Evolutionary conservation across 2,888 invertebrate genomes (phyloP).

Genomic region (Sipunculus nudus): DNA sequence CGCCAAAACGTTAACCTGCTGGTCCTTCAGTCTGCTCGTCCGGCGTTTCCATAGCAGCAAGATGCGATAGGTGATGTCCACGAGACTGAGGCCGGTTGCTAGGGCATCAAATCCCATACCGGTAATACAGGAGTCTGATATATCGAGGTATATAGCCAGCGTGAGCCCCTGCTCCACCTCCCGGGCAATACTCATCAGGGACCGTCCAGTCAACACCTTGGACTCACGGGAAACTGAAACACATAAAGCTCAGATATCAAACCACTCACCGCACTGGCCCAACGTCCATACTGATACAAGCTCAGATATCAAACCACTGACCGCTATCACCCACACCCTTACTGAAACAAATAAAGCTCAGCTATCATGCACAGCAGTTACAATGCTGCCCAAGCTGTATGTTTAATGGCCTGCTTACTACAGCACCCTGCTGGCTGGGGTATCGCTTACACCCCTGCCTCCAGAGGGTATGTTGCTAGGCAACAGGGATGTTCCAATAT

Average conservation of each 20-base stretch:
- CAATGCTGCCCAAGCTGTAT: too few species aligned
- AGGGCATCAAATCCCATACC: constrained; percentile 65
- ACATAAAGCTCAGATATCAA: background rate
- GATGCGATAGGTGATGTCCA: constrained; percentile 63
- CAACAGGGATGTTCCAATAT: too few species aligned
- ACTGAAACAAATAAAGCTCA: too few species aligned
- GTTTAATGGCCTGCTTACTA: too few species aligned
- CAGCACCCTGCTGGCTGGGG: too few species aligned
- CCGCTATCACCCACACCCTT: too few species aligned
- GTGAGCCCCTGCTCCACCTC: constrained; percentile 62
- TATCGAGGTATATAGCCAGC: constrained; percentile 61
- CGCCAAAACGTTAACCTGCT: constrained; percentile 53
- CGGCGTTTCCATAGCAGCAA: constrained; percentile 63
- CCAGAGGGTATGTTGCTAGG: too few species aligned
- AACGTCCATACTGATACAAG: too few species aligned
- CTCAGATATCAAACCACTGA: too few species aligned
- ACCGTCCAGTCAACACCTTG: constrained; percentile 57
- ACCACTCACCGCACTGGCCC: too few species aligned
- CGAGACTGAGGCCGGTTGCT: constrained; percentile 59
- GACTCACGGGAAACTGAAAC: constrained; percentile 59
- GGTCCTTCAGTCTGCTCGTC: constrained; percentile 25
- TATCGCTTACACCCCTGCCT: too few species aligned
- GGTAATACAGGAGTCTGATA: constrained; percentile 63
- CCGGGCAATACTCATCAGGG: constrained; percentile 56
- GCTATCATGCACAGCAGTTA: too few species aligned